Evolutionary conservation across 2,888 invertebrate species (phyloP), one percentile per base, ranked within the genome.

Genomic region (Euplagia quadripunctaria): DNA sequence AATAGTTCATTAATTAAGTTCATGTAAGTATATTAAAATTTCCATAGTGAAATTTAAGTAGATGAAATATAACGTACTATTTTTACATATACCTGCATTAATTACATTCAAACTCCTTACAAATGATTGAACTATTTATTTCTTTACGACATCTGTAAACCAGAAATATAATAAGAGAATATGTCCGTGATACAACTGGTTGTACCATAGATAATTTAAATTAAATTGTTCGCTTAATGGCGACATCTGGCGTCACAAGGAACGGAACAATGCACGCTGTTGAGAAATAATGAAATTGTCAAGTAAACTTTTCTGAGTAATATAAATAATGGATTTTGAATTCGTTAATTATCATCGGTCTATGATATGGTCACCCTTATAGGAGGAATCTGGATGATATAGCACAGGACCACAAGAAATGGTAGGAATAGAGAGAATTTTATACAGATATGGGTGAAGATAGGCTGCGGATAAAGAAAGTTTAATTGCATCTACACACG

Each of bases 171-270:
- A 61, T 61, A 31, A 12, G 31, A 5, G 1, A 31, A 31, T 61
- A 12, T 5, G 14, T 61, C 31, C 61, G 20, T 61, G 31, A 61
- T 20, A 20, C 61, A 61, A 0, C 31, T 61, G 61, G 31, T 61
- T 31, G 20, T 61, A 14, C 20, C 12, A 61, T 61, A 61, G 31
- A 61, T 61, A 31, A 61, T 61, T 61, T 61, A 61, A 61, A 61
- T 61, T 5, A 79, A 75, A 66, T 31, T 71, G 20, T 43, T 11
- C 58, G 14, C 58, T 71, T 31, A 31, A 66, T 43, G 11, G 64
- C n/a, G 14, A 69, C 65, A 43, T 63, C 73, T 67, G 46, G 61
- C 14, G 31, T 31, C 20, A 61, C 31, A 61, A 5, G 31, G 31
- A 61, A 31, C 61, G 61, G 31, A 61, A 31, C 61, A 61, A 31